These are phyloP conservation scores for Poeciliopsis gracilis DNA, from an alignment of 2,797 vertebrate species.

Conservation along the genomic window DNA sequence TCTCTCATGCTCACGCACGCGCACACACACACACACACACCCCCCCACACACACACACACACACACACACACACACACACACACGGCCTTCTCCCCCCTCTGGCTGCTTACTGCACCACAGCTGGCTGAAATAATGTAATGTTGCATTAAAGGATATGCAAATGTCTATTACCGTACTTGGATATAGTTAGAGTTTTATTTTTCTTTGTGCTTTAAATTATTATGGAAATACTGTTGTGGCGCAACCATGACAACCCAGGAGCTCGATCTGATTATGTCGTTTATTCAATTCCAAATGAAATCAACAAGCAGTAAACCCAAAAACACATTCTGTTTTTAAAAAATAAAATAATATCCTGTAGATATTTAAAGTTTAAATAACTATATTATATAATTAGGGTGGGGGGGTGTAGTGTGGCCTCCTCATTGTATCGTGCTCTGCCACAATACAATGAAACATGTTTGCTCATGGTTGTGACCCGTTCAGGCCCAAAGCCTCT, in stretches of 20 bases:
- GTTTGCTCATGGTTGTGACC: too few species aligned
- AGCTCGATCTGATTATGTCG: background rate
- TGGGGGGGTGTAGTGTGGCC: background rate
- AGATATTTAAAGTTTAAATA: too few species aligned
- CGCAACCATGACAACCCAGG: background rate
- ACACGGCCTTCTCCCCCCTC: background rate
- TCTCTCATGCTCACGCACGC: too few species aligned
- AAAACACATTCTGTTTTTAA: background rate
- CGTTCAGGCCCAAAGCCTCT: background rate
- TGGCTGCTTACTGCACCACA: background rate
- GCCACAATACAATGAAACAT: background rate
- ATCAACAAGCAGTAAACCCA: background rate
- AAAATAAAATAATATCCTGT: background rate
- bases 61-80: background rate
- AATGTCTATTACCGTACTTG: background rate
- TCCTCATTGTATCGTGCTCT: background rate
- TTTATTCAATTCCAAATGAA: background rate
- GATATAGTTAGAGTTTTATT: background rate
- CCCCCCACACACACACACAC: too few species aligned
- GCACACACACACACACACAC: background rate
- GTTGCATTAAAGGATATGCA: background rate
- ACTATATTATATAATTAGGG: background rate
- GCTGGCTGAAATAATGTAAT: background rate
- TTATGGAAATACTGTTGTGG: background rate
- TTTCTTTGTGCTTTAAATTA: background rate